These are phyloP conservation scores for Typhlichthys subterraneus DNA, from an alignment of 2,797 vertebrate species.

Conservation along the genomic window DNA sequence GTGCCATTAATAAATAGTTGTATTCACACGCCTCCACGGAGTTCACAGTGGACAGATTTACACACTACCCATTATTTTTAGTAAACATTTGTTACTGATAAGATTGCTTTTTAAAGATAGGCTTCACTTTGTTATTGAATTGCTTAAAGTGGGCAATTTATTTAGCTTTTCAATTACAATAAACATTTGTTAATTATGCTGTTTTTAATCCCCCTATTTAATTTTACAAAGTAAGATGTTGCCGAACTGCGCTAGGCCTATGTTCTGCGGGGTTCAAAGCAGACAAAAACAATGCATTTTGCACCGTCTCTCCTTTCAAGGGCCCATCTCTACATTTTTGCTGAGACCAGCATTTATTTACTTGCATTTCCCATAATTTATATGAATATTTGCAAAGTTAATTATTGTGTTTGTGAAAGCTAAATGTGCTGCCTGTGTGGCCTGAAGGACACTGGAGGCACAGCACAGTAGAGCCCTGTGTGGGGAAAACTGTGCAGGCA, in stretches of 20 bases:
- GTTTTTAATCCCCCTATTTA: background rate
- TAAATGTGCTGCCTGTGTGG: slow-evolving; percentile 43
- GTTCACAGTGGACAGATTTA: no score
- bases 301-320: background rate
- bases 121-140: no score
- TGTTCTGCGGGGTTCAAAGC: background rate
- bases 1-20: no score
- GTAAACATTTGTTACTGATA: no score
- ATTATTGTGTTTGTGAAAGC: slow-evolving; percentile 39
- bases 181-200: background rate
- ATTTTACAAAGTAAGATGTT: background rate
- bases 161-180: background rate
- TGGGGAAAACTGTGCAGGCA: slow-evolving; percentile 48
- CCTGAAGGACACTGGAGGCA: slow-evolving; percentile 62
- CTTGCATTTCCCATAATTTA: slow-evolving; percentile 1
- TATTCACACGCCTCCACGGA: no score
- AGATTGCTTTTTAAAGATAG: no score
- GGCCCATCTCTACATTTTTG: background rate
- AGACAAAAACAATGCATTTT: background rate
- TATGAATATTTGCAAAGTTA: background rate
- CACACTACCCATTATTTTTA: no score
- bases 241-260: background rate
- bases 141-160: no score
- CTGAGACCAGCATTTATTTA: no score
- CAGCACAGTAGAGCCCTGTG: slow-evolving; percentile 66